phyloP scores from a whole-genome alignment of 2,113 vertebrate genomes.

The Gorsachius goisagi region DNA sequence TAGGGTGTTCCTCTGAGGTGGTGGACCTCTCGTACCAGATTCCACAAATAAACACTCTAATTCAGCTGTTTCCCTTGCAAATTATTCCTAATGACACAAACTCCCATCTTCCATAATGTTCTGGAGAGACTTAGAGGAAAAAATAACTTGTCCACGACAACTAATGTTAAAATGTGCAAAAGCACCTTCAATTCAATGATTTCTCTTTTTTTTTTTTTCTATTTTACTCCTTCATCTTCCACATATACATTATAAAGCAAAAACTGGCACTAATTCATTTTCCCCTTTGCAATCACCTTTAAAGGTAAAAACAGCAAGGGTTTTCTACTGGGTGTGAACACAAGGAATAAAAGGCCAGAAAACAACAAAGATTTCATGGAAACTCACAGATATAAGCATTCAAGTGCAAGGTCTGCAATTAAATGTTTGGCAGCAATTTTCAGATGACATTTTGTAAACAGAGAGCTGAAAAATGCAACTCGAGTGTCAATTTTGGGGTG shows the following conservation, averaged over 20 bases:
- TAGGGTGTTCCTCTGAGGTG: neutral
- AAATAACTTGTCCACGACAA: neutral
- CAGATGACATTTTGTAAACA: neutral
- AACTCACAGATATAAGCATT: neutral
- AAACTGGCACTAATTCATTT: constrained; percentile 44
- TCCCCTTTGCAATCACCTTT: constrained; percentile 27
- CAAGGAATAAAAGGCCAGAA: neutral
- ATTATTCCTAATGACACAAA: neutral
- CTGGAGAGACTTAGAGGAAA: neutral
- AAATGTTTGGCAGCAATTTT: constrained; percentile 18
- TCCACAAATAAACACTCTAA: neutral
- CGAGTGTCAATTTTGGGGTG: neutral
- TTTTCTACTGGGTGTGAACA: neutral
- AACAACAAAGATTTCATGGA: constrained; percentile 46
- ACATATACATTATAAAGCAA: constrained; percentile 25
- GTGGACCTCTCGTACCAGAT: neutral
- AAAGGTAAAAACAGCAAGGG: neutral
- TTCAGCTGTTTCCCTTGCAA: neutral
- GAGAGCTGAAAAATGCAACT: neutral
- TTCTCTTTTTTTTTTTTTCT: neutral
- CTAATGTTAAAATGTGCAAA: neutral
- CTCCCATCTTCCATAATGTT: neutral
- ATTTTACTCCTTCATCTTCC: rapidly evolving
- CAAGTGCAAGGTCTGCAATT: neutral
- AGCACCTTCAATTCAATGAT: neutral